Evolutionary conservation across 2,797 vertebrate genomes (phyloP), one percentile per base, ranked within the genome.

Genomic region (Chelon labrosus): DNA sequence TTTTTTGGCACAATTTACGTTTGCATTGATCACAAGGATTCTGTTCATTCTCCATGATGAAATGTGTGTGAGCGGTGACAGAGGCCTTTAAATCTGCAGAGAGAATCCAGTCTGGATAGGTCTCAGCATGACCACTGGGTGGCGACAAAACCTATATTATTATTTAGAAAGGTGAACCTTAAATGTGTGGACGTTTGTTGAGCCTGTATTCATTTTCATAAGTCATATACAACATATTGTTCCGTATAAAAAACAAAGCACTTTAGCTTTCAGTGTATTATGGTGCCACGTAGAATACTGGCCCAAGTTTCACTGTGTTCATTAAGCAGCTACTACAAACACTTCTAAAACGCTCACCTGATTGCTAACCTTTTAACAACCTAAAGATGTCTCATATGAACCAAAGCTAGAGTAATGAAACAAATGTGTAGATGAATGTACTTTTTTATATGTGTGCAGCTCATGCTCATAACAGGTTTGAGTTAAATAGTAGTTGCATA

Each of bases 351-450:
- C 38, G 27, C 13, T 10, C 55, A 64, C 73, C 25, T 46, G 68
- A 62, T 77, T 78, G 76, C 31, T 49, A 68, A 65, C 65, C 65
- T 76, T 74, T 70, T 55, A 68, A 70, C 46, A 27, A 88, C 78
- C 71, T 87, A 65, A 91, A 91, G 85, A 92, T 91, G 90, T 92
- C 91, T 90, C 65, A 63, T 82, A 56, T 86, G 80, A 93, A 91
- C 91, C 91, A 93, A 93, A 93, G 91, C 82, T 84, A 77, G 82
- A 70, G 77, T 86, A 60, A 66, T 7, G 61, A 57, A 83, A 65
- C 27, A 67, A 76, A 58, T 70, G 73, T 64, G 77, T 84, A 85
- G 84, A 80, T 85, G 80, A 91, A 91, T 93, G 88, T 88, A 89
- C 65, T 66, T 83, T 80, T 85, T 60, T 58, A 10, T 58, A 67